Evolutionary conservation across 2,888 invertebrate species (phyloP), one percentile per base, ranked within the genome.

Genomic region (Eledone cirrhosa): DNA sequence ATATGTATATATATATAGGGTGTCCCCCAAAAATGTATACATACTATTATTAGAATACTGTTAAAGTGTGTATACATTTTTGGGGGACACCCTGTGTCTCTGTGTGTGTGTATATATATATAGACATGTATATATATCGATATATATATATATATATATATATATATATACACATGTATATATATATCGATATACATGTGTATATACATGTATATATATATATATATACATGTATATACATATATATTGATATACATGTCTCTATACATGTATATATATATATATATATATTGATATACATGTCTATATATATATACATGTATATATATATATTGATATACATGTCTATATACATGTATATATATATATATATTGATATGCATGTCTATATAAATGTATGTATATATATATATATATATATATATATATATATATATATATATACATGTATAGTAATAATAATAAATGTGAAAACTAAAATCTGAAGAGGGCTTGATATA

Each of bases 231-330:
- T n/a, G 27, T 14, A n/a, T n/a, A 63, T 63, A 63, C 27, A n/a
- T 63, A 63, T 63, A n/a, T 63, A 63, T 63, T 27, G n/a, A 63
- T 63, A 14, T n/a, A n/a, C n/a, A n/a, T n/a, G n/a, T n/a, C n/a
- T n/a, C n/a, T n/a, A n/a, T n/a, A n/a, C n/a, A n/a, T n/a, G n/a
- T n/a, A n/a, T n/a, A n/a, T n/a, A n/a, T n/a, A n/a, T n/a, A n/a
- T n/a, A n/a, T n/a, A n/a, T n/a, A n/a, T n/a, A n/a, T n/a, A n/a
- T n/a, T n/a, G n/a, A n/a, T n/a, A n/a, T n/a, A n/a, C n/a, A n/a
- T n/a, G n/a, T n/a, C n/a, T n/a, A n/a, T n/a, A n/a, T n/a, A n/a
- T n/a, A n/a, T n/a, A n/a, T n/a, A n/a, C n/a, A n/a, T n/a, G n/a
- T n/a, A n/a, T n/a, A n/a, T n/a, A n/a, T n/a, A n/a, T n/a, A n/a